These are phyloP conservation scores for Oenanthe melanoleuca DNA, from an alignment of 2,113 vertebrate species.

Conservation along the genomic window DNA sequence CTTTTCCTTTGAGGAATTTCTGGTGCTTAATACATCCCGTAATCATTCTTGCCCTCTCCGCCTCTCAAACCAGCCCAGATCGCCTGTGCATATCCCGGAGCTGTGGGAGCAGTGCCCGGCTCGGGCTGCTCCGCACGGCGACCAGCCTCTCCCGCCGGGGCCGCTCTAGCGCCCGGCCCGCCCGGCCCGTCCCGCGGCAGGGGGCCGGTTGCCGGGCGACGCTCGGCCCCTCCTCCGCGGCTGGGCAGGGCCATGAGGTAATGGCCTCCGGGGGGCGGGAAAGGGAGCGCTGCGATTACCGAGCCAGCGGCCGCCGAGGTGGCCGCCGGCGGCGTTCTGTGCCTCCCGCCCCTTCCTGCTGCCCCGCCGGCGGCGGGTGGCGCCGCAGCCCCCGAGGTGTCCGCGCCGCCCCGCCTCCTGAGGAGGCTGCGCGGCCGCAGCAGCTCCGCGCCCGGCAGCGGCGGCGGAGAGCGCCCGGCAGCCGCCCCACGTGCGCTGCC, in stretches of 20 bases:
- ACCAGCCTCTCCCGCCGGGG: accelerated
- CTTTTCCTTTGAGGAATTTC: neutral
- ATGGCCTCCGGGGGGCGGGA: conserved; percentile 33
- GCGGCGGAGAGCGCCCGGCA: no score
- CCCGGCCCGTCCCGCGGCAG: neutral
- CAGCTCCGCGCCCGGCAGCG: no score
- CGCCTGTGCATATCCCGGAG: neutral
- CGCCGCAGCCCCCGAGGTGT: no score
- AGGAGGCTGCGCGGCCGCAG: no score
- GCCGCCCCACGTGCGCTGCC: no score
- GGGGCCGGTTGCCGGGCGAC: conserved; percentile 6
- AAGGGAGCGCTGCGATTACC: neutral
- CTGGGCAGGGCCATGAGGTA: conserved; percentile 44
- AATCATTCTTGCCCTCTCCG: neutral
- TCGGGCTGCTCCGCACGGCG: neutral
- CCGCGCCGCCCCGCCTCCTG: no score
- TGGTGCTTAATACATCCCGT: neutral
- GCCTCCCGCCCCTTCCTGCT: neutral
- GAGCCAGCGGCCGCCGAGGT: neutral
- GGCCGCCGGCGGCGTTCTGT: neutral
- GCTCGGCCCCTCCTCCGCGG: conserved; percentile 10
- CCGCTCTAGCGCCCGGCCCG: accelerated
- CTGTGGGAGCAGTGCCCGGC: neutral
- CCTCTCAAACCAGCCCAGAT: neutral
- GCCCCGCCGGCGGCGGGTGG: neutral